Evolutionary conservation across 2,113 vertebrate genomes (phyloP), one percentile per base, ranked within the genome.

Genomic region (Ailurus styani): DNA sequence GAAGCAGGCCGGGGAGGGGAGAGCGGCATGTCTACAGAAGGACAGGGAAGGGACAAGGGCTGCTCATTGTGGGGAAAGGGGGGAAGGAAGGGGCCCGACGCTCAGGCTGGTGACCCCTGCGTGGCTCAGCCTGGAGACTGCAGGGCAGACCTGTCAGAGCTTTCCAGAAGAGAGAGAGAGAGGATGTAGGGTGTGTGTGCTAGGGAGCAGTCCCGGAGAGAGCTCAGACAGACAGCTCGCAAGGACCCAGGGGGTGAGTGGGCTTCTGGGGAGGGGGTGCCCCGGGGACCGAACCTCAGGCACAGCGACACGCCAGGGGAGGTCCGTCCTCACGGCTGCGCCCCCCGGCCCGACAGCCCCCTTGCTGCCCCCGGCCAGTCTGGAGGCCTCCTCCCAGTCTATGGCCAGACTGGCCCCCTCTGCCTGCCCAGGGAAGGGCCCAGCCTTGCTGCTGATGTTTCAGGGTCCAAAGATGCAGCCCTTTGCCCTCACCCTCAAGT

Each of bases 291-390:
- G 7, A 17, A 45, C 45, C 73, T 31, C 42, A 18, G 73, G 27
- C 73, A 6, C 45, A 6, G 73, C 2, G 17, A 75, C 25, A 1
- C 0, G 45, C 8, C 73, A 50, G 45, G 45, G 25, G 5, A 29
- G 15, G 27, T 3, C 27, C 0, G 7, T 9, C 9, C 45, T 18
- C 29, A 34, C 5, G 4, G 29, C 45, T 18, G 45, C 0, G 2
- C 29, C 45, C 23, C 3, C 21, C 23, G 2, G 21, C 37, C 70
- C 40, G 21, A 12, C 5, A 45, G 45, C 45, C 45, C 45, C 45
- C 45, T 45, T 45, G 45, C 45, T 45, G 45, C 45, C 45, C 45
- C 45, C 8, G 13, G 23, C 72, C 12, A 1, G 40, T 45, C 73
- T 50, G 73, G 13, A 31, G 29, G 40, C 25, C 25, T 37, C 25